A percentile compares a stretch with the other conserved stretches of the same genome.
Evolutionary conservation across 2,113 vertebrate species (phyloP).

Genomic region (Ophthalmotilapia sp.): DNA sequence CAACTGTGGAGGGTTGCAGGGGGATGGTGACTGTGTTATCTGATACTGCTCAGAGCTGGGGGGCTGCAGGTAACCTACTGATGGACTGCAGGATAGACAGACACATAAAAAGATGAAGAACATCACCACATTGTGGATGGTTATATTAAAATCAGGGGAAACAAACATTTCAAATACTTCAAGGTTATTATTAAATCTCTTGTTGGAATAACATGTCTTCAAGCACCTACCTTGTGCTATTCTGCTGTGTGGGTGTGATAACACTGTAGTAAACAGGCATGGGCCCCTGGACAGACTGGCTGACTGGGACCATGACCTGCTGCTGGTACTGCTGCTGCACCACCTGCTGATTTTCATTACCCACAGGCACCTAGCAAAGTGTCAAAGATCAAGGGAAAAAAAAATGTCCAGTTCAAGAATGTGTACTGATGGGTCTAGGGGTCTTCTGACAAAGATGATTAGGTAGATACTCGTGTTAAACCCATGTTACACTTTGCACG

Average conservation of each 20-base stretch:
- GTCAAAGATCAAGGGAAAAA: neutral
- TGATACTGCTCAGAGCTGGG: conserved; percentile 93
- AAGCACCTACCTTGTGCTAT: conserved; percentile 82
- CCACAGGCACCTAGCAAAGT: conserved; percentile 84
- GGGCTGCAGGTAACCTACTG: conserved; percentile 92
- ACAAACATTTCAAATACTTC: neutral
- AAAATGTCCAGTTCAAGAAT: neutral
- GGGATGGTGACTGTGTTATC: conserved; percentile 89
- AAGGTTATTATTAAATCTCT: neutral
- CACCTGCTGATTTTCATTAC: conserved; percentile 87
- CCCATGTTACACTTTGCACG: fast-evolving
- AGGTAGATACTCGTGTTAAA: neutral
- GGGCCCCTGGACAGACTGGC: conserved; percentile 90
- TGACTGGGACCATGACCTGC: conserved; percentile 89
- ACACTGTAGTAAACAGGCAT: conserved; percentile 96
- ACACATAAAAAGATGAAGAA: neutral
- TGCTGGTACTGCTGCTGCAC: conserved; percentile 96
- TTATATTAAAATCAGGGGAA: neutral
- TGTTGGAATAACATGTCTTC: neutral
- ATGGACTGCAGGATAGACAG: conserved; percentile 71
- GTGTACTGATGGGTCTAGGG: neutral
- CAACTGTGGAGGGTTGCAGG: conserved; percentile 93
- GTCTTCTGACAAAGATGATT: neutral
- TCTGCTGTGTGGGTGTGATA: conserved; percentile 92
- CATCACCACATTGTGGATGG: neutral